Evolutionary conservation across 2,797 vertebrate genomes (phyloP).

Genomic region (Remorina albescens): DNA sequence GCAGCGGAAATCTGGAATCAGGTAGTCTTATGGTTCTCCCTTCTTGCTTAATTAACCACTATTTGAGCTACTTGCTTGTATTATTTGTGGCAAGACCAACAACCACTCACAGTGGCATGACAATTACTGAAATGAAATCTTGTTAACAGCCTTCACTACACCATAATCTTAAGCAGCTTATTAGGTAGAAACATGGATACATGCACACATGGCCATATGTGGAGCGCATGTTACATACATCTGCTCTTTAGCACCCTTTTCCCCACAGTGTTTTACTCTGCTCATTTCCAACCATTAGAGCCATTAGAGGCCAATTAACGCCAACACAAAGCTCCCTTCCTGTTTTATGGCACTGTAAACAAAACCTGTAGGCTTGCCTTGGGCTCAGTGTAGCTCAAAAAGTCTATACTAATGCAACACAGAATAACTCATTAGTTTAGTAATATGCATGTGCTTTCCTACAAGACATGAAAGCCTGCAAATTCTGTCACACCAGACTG

Average conservation of each 20-base stretch:
- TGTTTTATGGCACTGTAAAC: slow-evolving; percentile 80
- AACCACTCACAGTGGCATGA: slow-evolving; percentile 29
- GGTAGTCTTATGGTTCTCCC: slow-evolving; percentile 25
- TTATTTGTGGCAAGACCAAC: slow-evolving; percentile 31
- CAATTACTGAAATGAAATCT: slow-evolving; percentile 47
- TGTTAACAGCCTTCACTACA: slow-evolving; percentile 53
- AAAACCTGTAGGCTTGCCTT: slow-evolving; percentile 66
- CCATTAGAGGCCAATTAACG: slow-evolving; percentile 83
- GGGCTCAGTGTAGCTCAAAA: slow-evolving; percentile 41
- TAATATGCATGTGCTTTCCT: slow-evolving; percentile 14
- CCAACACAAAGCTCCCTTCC: slow-evolving; percentile 77
- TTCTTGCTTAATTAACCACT: slow-evolving; percentile 52
- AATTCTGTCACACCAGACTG: slow-evolving; percentile 9
- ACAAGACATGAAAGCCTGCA: slow-evolving; percentile 13
- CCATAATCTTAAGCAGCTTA: slow-evolving; percentile 60
- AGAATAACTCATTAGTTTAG: slow-evolving; percentile 51
- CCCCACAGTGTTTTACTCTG: slow-evolving; percentile 55
- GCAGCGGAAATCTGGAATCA: slow-evolving; percentile 45
- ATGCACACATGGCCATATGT: slow-evolving; percentile 35
- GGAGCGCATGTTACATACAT: slow-evolving; percentile 54
- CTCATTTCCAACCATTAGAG: slow-evolving; percentile 75
- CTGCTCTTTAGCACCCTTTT: slow-evolving; percentile 69
- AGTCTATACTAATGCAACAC: slow-evolving; percentile 35
- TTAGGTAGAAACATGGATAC: slow-evolving; percentile 54
- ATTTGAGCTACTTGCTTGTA: slow-evolving; percentile 34